Evolutionary conservation across 2,113 vertebrate genomes (phyloP).

Genomic region (Neodon shergylaensis): DNA sequence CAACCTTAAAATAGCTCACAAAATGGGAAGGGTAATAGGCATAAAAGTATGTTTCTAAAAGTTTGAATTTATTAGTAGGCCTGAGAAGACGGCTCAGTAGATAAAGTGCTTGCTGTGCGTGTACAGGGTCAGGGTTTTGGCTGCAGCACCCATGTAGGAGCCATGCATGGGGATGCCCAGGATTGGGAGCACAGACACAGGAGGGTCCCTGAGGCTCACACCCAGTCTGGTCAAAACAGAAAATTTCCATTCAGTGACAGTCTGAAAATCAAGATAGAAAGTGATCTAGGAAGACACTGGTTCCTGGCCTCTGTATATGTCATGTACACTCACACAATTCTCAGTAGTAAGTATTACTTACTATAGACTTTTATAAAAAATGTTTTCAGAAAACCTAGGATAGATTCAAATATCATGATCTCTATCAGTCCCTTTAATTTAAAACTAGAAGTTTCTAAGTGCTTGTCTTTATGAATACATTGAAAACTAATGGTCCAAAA

Average conservation of each 20-base stretch:
- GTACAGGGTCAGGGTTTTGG: not conserved
- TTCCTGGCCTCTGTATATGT: not conserved
- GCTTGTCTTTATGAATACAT: not conserved
- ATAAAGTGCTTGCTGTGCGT: not conserved
- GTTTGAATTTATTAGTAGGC: not conserved
- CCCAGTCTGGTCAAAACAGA: not conserved
- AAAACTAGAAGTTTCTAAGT: not conserved
- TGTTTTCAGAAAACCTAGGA: not conserved
- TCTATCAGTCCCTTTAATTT: not conserved
- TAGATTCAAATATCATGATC: slow-evolving; percentile 30
- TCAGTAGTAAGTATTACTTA: not conserved
- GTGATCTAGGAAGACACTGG: not conserved
- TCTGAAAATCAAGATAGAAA: not conserved
- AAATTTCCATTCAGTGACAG: not conserved
- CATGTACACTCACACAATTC: not conserved
- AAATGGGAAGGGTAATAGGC: not conserved
- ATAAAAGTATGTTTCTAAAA: slow-evolving; percentile 27
- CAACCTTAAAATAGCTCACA: slow-evolving; percentile 37
- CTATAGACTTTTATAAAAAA: not conserved
- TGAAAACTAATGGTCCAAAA: not conserved
- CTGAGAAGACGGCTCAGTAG: not conserved
- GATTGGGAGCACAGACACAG: not conserved
- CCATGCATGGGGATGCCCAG: not conserved
- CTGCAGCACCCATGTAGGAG: not conserved
- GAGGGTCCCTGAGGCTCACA: not conserved